Base-by-base conservation (phyloP, 2,797 vertebrate genomes). In the Synaphobranchus kaupii region DNA sequence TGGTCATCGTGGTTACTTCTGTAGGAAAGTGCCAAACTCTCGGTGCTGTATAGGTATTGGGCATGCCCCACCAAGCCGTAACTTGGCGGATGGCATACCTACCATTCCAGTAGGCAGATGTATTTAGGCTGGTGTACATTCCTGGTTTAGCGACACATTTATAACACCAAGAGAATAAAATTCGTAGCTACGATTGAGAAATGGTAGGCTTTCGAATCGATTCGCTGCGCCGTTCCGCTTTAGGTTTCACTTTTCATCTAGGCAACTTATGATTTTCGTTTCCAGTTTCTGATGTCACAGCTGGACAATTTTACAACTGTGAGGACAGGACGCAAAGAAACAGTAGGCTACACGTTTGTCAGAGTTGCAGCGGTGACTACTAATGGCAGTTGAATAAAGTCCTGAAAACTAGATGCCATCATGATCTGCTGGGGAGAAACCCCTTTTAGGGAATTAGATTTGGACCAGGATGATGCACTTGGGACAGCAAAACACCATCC, bases 351-450 rank as follows among this genome's bases (percentile, higher is more conserved):
- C 28, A 34, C 68, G 6, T 39, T n/a, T 50, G 78, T 50, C 15
- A 9, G 31, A 73, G 68, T 1, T 47, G 76, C 39, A 10, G 78
- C 20, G 25, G 47, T 9, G 47, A 47, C 34, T 17, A 78, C 44
- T 34, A n/a, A n/a, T 81, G 44, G 78, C 22, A 81, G 25, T 25
- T 9, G 13, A 3, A 50, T 81, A 12, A 81, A n/a, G 44, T 48
- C 5, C n/a, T 66, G 58, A 56, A 86, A 81, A 63, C 56, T 22
- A 50, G 5, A 50, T 25, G 60, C 56, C 17, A 82, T 50, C 17
- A 87, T 87, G 83, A 66, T 91, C 25, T 85, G 90, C 0, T 93
- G 92, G 92, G 93, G 93, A 80, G 90, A 92, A 86, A 87, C 91
- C 88, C 66, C 83, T 17, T 66, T 25, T 85, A 84, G 50, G 31